These are phyloP conservation scores for Rhombomys opimus DNA, from an alignment of 2,113 vertebrate genomes.

Conservation along the genomic window DNA sequence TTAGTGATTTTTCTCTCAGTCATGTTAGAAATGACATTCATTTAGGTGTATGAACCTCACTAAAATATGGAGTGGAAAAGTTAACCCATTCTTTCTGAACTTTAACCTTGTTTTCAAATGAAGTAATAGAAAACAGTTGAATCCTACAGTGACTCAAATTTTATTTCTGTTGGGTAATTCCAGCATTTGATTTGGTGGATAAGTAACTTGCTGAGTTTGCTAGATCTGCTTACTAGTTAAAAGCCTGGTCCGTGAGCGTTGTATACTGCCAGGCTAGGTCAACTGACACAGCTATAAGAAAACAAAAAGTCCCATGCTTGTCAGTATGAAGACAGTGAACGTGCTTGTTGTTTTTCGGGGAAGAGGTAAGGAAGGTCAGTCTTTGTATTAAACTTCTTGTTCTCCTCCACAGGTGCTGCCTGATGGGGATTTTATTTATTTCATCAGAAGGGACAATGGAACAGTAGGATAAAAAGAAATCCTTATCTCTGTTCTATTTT, in stretches of 20 bases:
- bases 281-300: not conserved
- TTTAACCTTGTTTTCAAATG: constrained; percentile 46
- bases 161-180: not conserved
- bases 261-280: not conserved
- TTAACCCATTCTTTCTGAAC: not conserved
- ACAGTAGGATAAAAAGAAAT: constrained; percentile 43
- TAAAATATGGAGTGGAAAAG: constrained; percentile 10
- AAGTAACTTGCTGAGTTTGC: not conserved
- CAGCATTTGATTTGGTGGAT: not conserved
- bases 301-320: not conserved
- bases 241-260: not conserved
- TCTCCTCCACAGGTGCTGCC: not conserved
- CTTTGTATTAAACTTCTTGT: constrained; percentile 37
- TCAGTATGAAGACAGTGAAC: constrained; percentile 1
- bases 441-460: constrained; percentile 46
- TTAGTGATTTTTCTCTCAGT: constrained; percentile 32
- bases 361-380: not conserved
- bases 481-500: constrained; percentile 4
- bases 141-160: not conserved
- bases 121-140: not conserved
- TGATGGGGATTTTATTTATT: constrained; percentile 56
- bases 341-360: not conserved
- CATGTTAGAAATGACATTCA: not conserved
- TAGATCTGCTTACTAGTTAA: not conserved
- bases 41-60: not conserved